Percentiles rank a stretch among this genome's conserved stretches.
Evolutionary conservation across 1,140 invertebrate species (phyloP).

Genomic region (Drosophila sturtevanti): DNA sequence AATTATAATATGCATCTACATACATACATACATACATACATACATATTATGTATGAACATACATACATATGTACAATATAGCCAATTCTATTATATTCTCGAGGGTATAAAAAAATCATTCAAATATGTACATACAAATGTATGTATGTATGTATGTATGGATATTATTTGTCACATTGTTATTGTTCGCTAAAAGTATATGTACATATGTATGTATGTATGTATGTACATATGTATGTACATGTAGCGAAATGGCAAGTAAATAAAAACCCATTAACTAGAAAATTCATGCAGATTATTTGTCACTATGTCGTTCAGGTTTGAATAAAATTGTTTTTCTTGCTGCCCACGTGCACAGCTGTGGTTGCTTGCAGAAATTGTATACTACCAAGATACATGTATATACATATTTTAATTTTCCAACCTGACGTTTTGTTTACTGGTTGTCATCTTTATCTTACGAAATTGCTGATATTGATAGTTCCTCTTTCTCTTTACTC

Average conservation of each 20-base stretch:
- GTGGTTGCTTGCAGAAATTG: constrained; percentile 19
- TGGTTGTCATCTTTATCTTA: background rate
- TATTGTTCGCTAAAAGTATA: too few species aligned
- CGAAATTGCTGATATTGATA: constrained; percentile 7
- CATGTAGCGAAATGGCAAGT: background rate
- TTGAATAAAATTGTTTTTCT: constrained; percentile 34
- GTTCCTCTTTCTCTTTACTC: background rate
- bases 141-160: too few species aligned
- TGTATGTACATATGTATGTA: too few species aligned
- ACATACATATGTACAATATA: too few species aligned
- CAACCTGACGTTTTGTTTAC: background rate
- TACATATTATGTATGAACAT: too few species aligned
- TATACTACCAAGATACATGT: background rate
- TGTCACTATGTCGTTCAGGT: constrained; percentile 51
- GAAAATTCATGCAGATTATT: constrained; percentile 34
- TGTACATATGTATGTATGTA: too few species aligned
- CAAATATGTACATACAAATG: too few species aligned
- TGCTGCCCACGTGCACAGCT: background rate
- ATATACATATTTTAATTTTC: background rate
- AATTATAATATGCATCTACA: too few species aligned
- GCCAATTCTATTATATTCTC: too few species aligned
- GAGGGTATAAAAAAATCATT: too few species aligned
- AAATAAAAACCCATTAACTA: constrained; percentile 32
- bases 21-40: too few species aligned
- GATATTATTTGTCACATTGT: too few species aligned